Conservation (phyloP, 2,113 vertebrate genomes). For the Anser brachyrhynchus region DNA sequence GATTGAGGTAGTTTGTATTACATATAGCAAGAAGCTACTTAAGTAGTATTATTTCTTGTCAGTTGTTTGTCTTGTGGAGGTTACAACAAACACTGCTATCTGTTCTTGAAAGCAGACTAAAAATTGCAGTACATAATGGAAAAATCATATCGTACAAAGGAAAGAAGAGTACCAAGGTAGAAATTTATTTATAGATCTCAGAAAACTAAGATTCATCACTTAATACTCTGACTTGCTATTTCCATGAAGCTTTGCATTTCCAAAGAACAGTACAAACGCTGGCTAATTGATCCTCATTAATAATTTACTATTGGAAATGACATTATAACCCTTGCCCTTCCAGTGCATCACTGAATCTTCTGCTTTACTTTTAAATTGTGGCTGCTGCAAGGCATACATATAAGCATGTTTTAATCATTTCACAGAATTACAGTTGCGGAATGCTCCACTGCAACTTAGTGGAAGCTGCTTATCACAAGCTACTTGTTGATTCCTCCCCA, state of each 20-base stretch:
- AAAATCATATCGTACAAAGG: background rate
- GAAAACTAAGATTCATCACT: conserved; percentile 5
- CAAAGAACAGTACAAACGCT: conserved; percentile 35
- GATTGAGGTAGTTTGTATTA: background rate
- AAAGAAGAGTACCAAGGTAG: background rate
- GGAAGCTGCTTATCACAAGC: background rate
- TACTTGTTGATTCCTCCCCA: background rate
- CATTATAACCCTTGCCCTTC: conserved; percentile 18
- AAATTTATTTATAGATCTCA: background rate
- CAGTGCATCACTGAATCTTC: background rate
- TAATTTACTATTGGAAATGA: conserved; percentile 50
- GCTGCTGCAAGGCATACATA: background rate
- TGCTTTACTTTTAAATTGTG: background rate
- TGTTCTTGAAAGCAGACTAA: conserved; percentile 1
- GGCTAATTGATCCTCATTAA: conserved; percentile 55
- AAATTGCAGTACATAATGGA: background rate
- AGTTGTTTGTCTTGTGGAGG: background rate
- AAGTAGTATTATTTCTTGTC: background rate
- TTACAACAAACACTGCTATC: background rate
- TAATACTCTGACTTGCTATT: background rate
- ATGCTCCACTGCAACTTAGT: background rate
- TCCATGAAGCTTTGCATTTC: background rate
- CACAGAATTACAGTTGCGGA: background rate
- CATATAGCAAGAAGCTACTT: background rate
- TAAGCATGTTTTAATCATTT: background rate